Conservation (phyloP, 2,888 invertebrate species). For the Copidosoma aretas region DNA sequence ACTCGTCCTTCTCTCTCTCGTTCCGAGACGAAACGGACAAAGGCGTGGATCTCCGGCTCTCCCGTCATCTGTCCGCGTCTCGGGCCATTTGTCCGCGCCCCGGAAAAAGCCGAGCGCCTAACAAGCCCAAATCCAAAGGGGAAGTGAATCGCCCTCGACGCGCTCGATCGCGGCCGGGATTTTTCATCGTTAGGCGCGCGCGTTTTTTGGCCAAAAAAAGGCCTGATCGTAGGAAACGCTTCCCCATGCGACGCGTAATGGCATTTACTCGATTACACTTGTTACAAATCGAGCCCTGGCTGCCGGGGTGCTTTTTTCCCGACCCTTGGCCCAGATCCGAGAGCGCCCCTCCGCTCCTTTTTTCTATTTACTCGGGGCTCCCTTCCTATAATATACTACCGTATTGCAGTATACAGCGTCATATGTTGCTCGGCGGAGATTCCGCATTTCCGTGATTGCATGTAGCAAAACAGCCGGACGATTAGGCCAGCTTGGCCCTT, state of each 20-base stretch:
- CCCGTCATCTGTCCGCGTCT: slow-evolving; percentile 26
- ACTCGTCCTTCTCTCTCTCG: not conserved
- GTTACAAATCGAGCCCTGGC: slow-evolving; percentile 32
- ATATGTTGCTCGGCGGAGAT: slow-evolving; percentile 3
- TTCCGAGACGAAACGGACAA: not conserved
- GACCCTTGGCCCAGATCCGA: not conserved
- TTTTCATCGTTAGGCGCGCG: slow-evolving; percentile 25
- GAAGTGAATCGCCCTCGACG: not conserved
- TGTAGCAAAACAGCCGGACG: not conserved
- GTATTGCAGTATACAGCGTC: not conserved
- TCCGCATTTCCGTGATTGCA: slow-evolving; percentile 31
- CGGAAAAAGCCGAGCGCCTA: not conserved
- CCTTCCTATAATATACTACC: not conserved
- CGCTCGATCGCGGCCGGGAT: not conserved
- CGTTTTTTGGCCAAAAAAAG: not conserved
- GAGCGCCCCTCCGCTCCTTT: slow-evolving; percentile 4
- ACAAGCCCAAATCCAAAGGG: slow-evolving; percentile 12
- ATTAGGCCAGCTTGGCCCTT: not conserved
- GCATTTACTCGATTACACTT: slow-evolving; percentile 37
- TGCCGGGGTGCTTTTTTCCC: not conserved
- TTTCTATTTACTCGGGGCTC: not conserved
- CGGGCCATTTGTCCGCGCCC: no score
- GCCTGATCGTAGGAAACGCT: no score
- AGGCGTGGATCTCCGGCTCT: slow-evolving; percentile 5
- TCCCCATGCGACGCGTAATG: slow-evolving; percentile 26